Evolutionary conservation across 2,113 vertebrate genomes (phyloP).

Genomic region (Gobiocypris rarus): DNA sequence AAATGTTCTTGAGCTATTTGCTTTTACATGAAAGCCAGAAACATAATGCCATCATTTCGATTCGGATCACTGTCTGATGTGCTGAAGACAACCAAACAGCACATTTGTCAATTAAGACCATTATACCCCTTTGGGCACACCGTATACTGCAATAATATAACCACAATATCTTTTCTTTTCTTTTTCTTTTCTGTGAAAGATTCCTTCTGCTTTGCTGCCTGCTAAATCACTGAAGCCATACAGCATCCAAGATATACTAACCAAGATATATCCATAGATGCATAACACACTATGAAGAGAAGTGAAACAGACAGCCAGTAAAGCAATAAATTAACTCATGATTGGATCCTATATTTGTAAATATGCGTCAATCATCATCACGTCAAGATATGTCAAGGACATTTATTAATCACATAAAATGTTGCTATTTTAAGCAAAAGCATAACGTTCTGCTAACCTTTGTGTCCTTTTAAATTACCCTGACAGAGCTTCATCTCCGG

Average conservation of each 20-base stretch:
- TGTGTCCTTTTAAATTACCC: conserved; percentile 16
- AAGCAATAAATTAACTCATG: background rate
- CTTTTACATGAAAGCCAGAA: background rate
- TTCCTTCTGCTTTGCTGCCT: background rate
- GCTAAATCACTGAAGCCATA: background rate
- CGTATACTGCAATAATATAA: background rate
- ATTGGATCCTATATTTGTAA: background rate
- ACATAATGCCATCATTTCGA: conserved; percentile 34
- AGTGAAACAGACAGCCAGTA: background rate
- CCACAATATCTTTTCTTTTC: background rate
- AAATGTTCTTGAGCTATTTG: conserved; percentile 17
- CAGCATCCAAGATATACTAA: background rate
- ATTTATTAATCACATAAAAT: background rate
- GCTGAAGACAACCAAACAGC: conserved; percentile 4
- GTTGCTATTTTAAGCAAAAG: conserved; percentile 27
- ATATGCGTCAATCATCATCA: background rate
- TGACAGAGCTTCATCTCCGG: background rate
- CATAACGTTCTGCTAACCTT: conserved; percentile 7
- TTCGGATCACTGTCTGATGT: background rate
- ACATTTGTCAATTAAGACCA: conserved; percentile 41
- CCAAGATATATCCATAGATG: no score
- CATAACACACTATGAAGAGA: background rate
- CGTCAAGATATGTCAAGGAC: background rate
- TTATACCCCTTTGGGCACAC: conserved; percentile 5
- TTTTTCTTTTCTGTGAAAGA: background rate